Percentiles rank a stretch among this genome's conserved stretches.
Conservation (phyloP, 2,797 vertebrate species). For the Neosilurus mollespiculum region DNA sequence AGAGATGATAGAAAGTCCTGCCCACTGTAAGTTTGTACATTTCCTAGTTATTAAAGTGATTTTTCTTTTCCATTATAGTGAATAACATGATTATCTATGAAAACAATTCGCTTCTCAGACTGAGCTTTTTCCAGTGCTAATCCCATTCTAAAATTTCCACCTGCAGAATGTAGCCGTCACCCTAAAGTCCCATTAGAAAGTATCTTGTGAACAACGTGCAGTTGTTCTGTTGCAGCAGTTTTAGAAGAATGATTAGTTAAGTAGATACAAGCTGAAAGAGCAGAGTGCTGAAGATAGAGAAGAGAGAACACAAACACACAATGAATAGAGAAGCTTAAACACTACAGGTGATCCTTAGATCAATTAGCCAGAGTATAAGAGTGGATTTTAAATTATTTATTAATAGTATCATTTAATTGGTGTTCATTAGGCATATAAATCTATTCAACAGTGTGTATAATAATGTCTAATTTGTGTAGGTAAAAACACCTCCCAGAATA, state of each 20-base stretch:
- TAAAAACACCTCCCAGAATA: too few relatives aligned
- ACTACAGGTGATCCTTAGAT: slow-evolving; percentile 31
- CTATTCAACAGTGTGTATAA: too few relatives aligned
- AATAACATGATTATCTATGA: not conserved
- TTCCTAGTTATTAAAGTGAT: not conserved
- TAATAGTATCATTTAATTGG: too few relatives aligned
- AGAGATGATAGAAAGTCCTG: not conserved
- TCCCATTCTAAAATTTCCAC: not conserved
- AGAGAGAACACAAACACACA: not conserved
- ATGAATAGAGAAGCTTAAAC: not conserved
- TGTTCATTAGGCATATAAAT: too few relatives aligned
- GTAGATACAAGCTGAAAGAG: not conserved
- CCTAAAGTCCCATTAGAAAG: not conserved
- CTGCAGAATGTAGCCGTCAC: not conserved
- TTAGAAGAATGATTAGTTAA: not conserved
- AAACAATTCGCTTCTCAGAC: slow-evolving; percentile 1
- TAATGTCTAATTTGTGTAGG: too few relatives aligned
- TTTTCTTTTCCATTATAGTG: not conserved
- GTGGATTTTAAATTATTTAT: not conserved
- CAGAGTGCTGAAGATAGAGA: not conserved
- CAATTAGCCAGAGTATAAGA: slow-evolving; percentile 36
- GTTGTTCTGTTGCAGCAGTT: not conserved
- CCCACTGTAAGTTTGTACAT: not conserved
- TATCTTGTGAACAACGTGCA: not conserved
- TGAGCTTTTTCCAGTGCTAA: not conserved